Evolutionary conservation across 2,888 invertebrate genomes (phyloP), one percentile per base, ranked within the genome.

Genomic region (Nemotelus pantherinus): DNA sequence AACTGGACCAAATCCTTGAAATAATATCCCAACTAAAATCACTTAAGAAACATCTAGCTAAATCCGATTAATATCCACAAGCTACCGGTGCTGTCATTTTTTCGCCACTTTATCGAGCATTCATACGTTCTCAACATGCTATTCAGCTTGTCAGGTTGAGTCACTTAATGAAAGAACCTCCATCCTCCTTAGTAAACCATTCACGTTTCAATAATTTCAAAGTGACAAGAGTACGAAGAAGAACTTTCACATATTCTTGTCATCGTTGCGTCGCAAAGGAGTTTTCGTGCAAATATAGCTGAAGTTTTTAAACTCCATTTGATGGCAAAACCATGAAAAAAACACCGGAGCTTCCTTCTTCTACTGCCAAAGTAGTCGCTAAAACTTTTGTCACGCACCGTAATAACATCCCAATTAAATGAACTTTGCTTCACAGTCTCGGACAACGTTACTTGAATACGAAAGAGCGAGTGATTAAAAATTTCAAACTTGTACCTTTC

Each of bases 321-420:
- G 41, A 63, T 7, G 25, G 10, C 4, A 47, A 44, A 25, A 45
- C 65, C 25, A 41, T 63, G 63, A 25, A 10, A 67, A 67, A 67
- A 67, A 25, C 48, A 67, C 50, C 44, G 47, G 39, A 67, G 67
- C 39, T 67, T 25, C n/a, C 25, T 48, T 4, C 25, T 48, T 25
- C 25, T 25, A 25, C 25, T 25, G 25, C 25, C 5, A 1, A 41
- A 70, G 47, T 55, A 70, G 9, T 53, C 41, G 68, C 53, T 50
- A 55, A 74, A 74, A 74, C 74, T 74, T 78, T 71, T 48, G 67
- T 76, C 78, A 78, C 78, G 76, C 67, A 74, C 76, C 76, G 47
- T 78, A 78, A 78, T 78, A 72, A 76, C 76, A 78, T 76, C 76
- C 76, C 76, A 76, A 78, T 78, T 78, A 78, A 72, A 76, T 57